Conservation (phyloP, 2,888 invertebrate genomes). For the Leucoma salicis region DNA sequence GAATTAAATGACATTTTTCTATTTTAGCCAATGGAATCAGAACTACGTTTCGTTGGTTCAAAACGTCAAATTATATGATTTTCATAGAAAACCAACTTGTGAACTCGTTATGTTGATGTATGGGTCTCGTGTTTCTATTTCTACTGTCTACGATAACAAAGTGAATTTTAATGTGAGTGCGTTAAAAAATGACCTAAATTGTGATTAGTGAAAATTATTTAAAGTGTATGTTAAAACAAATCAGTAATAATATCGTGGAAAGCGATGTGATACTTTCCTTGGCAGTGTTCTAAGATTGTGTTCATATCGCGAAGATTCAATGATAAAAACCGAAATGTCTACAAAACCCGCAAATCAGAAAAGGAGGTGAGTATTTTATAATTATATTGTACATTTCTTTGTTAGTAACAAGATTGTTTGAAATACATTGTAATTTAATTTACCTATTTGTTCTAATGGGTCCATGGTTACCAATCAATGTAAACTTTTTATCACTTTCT, state of each 20-base stretch:
- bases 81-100: slow-evolving; percentile 24
- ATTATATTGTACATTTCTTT: slow-evolving; percentile 22
- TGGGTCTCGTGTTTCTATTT: slow-evolving; percentile 45
- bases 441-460: too few relatives aligned
- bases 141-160: slow-evolving; percentile 70
- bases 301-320: slow-evolving; percentile 73
- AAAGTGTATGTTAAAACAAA: slow-evolving; percentile 53
- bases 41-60: neutral
- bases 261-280: slow-evolving; percentile 81
- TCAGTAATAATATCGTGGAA: slow-evolving; percentile 51
- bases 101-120: slow-evolving; percentile 35
- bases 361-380: slow-evolving; percentile 82
- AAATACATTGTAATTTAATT: too few relatives aligned
- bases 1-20: neutral
- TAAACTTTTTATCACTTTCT: too few relatives aligned
- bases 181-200: slow-evolving; percentile 75
- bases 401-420: too few relatives aligned
- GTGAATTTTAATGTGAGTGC: slow-evolving; percentile 70
- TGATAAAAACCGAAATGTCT: slow-evolving; percentile 71
- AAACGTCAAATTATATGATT: neutral
- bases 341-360: slow-evolving; percentile 85
- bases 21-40: neutral
- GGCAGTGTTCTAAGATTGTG: slow-evolving; percentile 83
- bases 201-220: slow-evolving; percentile 61
- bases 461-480: too few relatives aligned